Evolutionary conservation across 2,113 vertebrate species (phyloP).

Genomic region (Crocuta crocuta): DNA sequence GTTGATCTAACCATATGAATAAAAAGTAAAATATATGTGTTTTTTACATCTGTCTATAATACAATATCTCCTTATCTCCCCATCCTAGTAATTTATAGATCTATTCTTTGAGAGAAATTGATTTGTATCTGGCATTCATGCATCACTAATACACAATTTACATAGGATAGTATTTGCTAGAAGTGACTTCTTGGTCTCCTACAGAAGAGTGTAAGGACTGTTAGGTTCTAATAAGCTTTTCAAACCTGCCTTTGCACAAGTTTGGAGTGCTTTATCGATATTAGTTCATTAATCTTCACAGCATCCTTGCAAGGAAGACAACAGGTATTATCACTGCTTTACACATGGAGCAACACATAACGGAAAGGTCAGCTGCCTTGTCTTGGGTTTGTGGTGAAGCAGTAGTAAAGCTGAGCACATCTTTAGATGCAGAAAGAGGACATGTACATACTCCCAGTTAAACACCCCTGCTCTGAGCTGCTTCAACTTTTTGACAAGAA

Average conservation of each 20-base stretch:
- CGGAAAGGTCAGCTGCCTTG: conserved; percentile 31
- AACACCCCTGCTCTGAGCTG: background rate
- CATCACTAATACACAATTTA: background rate
- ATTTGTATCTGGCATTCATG: conserved; percentile 34
- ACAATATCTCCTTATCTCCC: background rate
- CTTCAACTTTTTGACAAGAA: background rate
- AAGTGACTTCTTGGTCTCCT: background rate
- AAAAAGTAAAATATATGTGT: background rate
- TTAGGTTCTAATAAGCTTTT: conserved; percentile 44
- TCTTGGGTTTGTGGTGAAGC: background rate
- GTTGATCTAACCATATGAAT: background rate
- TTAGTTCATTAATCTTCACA: conserved; percentile 74
- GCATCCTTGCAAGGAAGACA: conserved; percentile 61
- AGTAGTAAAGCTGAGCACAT: accelerated
- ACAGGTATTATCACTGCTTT: conserved; percentile 48
- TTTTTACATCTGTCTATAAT: background rate
- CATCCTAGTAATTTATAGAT: background rate
- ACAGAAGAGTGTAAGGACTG: background rate
- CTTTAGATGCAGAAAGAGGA: background rate
- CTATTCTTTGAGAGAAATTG: background rate
- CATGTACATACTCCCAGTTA: background rate
- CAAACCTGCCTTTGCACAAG: background rate
- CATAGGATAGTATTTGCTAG: background rate
- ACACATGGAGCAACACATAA: conserved; percentile 35
- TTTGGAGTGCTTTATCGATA: conserved; percentile 55